Evolutionary conservation across 2,888 invertebrate genomes (phyloP).

Genomic region (Chalcis sispes): DNA sequence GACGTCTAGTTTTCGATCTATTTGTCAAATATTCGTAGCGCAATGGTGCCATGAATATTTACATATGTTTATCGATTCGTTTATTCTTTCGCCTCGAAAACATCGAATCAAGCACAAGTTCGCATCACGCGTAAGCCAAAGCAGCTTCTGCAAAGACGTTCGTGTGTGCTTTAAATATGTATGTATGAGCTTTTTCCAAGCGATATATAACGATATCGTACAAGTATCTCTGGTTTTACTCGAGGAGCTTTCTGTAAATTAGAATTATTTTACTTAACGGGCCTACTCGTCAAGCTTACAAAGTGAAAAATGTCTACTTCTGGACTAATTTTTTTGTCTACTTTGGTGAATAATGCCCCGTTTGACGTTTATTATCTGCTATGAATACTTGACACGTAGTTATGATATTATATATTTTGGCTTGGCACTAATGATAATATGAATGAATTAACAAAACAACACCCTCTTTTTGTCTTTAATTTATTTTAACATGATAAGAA

Average conservation of each 20-base stretch:
- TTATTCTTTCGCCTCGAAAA: not conserved
- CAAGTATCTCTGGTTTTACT: no score
- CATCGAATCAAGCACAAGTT: not conserved
- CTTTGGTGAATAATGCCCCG: no score
- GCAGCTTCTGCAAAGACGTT: constrained; percentile 1
- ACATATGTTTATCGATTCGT: no score
- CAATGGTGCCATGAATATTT: constrained; percentile 5
- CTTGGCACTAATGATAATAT: no score
- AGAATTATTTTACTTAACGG: not conserved
- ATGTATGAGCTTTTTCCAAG: not conserved
- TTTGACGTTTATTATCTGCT: no score
- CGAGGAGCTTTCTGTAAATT: constrained; percentile 9
- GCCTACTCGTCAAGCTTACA: not conserved
- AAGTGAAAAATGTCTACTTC: constrained; percentile 7
- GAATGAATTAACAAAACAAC: no score
- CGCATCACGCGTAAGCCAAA: not conserved
- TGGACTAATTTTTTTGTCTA: not conserved
- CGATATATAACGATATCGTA: constrained; percentile 4
- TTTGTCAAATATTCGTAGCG: constrained; percentile 18
- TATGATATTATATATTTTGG: no score
- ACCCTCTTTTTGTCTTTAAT: no score
- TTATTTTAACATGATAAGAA: no score
- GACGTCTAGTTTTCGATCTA: not conserved
- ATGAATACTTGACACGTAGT: no score
- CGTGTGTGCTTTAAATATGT: no score